Conservation (phyloP, 2,888 invertebrate species). For the Gonocerus acuteangulatus region DNA sequence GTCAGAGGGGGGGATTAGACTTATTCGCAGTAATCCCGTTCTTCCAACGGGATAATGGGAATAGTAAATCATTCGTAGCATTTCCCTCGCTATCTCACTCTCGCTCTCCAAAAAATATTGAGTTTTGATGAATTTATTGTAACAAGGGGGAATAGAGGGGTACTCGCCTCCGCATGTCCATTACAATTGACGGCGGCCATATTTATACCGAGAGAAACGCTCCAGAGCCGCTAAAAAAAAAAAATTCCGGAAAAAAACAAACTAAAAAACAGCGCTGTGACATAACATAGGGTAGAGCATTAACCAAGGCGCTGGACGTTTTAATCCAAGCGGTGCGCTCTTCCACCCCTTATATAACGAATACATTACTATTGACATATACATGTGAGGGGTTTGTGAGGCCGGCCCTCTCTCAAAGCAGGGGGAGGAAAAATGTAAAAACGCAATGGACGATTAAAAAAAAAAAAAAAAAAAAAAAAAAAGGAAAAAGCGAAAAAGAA, state of each 20-base stretch:
- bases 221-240: neutral
- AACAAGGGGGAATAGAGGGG: conserved; percentile 20
- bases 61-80: conserved; percentile 14
- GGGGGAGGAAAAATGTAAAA: conserved; percentile 5
- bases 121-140: conserved; percentile 36
- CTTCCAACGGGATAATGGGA: conserved; percentile 6
- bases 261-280: conserved; percentile 5
- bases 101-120: conserved; percentile 27
- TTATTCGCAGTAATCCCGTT: conserved; percentile 11
- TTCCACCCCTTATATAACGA: conserved; percentile 16
- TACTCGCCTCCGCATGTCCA: conserved; percentile 29
- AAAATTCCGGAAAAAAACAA: conserved; percentile 4
- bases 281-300: conserved; percentile 22
- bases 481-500: conserved; percentile 13
- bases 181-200: conserved; percentile 34
- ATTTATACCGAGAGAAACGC: conserved; percentile 14
- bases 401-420: neutral
- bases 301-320: conserved; percentile 24
- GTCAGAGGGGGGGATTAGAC: conserved; percentile 11
- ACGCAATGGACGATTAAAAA: neutral
- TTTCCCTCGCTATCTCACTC: neutral
- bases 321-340: conserved; percentile 15
- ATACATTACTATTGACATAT: conserved; percentile 36
- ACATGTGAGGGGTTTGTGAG: neutral
- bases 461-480: neutral